Evolutionary conservation across 2,797 vertebrate species (phyloP).

Genomic region (Cottoperca gobio): DNA sequence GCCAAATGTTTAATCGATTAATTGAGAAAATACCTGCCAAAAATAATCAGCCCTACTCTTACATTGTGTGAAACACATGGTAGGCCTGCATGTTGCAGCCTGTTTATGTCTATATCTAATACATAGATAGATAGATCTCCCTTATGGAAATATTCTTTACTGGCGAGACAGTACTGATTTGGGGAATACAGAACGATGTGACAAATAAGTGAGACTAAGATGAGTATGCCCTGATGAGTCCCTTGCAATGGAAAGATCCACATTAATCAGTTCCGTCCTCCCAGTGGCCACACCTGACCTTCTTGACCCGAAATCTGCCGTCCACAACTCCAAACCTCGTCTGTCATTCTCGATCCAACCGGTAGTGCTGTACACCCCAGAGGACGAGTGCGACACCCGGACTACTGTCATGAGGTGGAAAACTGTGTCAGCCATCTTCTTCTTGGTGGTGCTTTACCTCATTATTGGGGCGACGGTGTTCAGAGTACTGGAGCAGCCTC

Average conservation of each 20-base stretch:
- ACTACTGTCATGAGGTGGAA: slow-evolving; percentile 99
- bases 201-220: background rate
- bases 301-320: slow-evolving; percentile 96
- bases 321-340: slow-evolving; percentile 95
- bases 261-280: slow-evolving; percentile 46
- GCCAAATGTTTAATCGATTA: background rate
- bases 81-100: background rate
- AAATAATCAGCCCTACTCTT: background rate
- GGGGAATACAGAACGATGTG: background rate
- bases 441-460: slow-evolving; percentile 96
- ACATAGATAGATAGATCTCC: background rate
- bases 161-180: background rate
- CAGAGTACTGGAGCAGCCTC: slow-evolving; percentile 94
- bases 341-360: slow-evolving; percentile 95
- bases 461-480: slow-evolving; percentile 97
- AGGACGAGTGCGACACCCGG: slow-evolving; percentile 89
- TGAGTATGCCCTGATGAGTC: background rate
- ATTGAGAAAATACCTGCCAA: background rate
- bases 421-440: slow-evolving; percentile 97
- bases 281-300: slow-evolving; percentile 98
- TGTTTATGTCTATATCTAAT: background rate
- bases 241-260: slow-evolving; percentile 15
- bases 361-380: slow-evolving; percentile 87
- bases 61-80: background rate
- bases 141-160: background rate